Evolutionary conservation across 2,888 invertebrate species (phyloP).

Genomic region (Minunthozetes semirufus): DNA sequence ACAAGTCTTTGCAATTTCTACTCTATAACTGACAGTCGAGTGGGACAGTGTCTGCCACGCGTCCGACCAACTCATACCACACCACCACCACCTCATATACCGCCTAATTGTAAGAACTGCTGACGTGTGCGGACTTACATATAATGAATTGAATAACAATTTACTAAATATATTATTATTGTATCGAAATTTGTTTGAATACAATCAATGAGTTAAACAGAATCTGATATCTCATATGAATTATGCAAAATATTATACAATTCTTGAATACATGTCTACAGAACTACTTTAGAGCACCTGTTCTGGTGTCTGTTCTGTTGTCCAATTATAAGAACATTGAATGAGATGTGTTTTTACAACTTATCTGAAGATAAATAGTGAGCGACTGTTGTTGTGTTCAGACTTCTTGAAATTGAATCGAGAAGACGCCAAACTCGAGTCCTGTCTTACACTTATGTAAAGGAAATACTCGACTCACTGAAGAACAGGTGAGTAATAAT

Average conservation of each 20-base stretch:
- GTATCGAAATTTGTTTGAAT: not conserved
- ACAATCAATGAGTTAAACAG: not conserved
- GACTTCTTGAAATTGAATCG: not conserved
- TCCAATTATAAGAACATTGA: not conserved
- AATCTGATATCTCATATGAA: not conserved
- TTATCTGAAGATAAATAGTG: slow-evolving; percentile 14
- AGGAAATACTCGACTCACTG: slow-evolving; percentile 10
- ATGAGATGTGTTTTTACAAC: not conserved
- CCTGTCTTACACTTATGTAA: not conserved
- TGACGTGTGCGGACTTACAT: not conserved
- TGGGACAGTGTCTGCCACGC: slow-evolving; percentile 20
- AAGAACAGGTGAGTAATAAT: slow-evolving; percentile 4
- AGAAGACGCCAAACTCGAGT: slow-evolving; percentile 6
- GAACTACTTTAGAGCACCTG: not conserved
- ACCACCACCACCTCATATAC: not conserved
- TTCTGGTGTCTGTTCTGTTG: not conserved
- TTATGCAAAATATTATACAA: not conserved
- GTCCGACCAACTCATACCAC: not conserved
- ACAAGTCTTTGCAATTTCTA: not conserved
- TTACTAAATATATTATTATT: not conserved
- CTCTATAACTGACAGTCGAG: not conserved
- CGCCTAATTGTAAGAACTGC: not conserved
- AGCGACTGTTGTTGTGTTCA: not conserved
- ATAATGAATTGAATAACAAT: slow-evolving; percentile 16
- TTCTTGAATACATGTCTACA: not conserved